Base-by-base conservation (phyloP, 2,888 invertebrate species). In the Phaonia tiefii region DNA sequence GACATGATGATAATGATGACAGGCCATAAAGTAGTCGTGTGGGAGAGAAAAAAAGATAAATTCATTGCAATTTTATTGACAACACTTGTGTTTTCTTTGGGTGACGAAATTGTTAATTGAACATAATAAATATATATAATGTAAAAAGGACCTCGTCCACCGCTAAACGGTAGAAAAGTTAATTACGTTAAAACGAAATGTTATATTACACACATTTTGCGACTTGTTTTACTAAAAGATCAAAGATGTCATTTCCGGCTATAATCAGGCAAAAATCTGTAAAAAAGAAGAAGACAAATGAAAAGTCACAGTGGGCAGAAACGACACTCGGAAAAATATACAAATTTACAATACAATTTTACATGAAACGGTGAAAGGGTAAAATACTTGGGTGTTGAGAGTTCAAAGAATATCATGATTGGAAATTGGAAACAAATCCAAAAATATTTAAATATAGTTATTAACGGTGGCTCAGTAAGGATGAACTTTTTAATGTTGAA, bases 41-140 rank as follows among this genome's bases (percentile, higher is more conserved):
- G 13, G 13, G 13, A 10, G 11, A 39, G n/a, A n/a, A 60, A 10
- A 63, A 20, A 42, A 60, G 20, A 31, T 8, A 31, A 31, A 31
- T 31, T 3, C 8, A 31, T 31, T 5, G 39, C 13, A 63, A 63
- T 63, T 63, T 20, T 63, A 63, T 63, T 63, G 42, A 42, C 63
- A 63, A 42, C 63, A 63, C 63, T 63, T 39, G 11, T 22, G n/a
- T n/a, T 8, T 31, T 8, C 31, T 8, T 31, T 8, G 63, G 63
- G 42, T 20, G 42, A 20, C 42, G 42, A 42, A 63, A 63, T 39
- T 63, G 63, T 63, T 63, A 63, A 63, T 63, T 63, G 39, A 63
- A 63, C 63, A 42, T 11, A 63, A 63, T 42, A 63, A 63, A 20
- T 51, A 22, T 11, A 51, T 20, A 22, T 20, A 22, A 51, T 31